Base-by-base conservation (phyloP, 2,113 vertebrate genomes). In the Hypomesus transpacificus region DNA sequence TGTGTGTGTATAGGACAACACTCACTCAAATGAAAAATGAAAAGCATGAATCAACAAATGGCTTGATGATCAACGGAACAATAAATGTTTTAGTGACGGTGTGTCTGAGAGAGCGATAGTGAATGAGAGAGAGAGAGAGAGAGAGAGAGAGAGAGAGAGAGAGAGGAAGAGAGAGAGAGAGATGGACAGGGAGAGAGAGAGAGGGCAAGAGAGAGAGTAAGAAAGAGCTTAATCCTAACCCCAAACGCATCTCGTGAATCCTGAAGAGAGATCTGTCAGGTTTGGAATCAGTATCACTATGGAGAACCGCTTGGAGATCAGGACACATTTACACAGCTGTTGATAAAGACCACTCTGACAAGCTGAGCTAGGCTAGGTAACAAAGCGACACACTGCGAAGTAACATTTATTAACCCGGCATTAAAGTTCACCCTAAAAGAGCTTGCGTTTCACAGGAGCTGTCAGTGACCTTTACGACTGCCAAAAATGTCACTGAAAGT, bases 401-500 rank as follows among this genome's bases (percentile, higher is more conserved):
- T 46, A 46, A 82, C 86, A 89, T 89, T 87, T 90, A 87, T 90
- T 85, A 88, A 87, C 87, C 81, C 80, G 84, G 86, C 78, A 87
- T 89, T 88, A 86, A 90, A 90, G 88, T 88, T 90, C 86, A 88
- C 76, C 87, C 86, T 87, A 89, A 58, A 90, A 87, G 89, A 90
- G 88, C 79, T 85, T 85, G 80, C 83, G 87, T 89, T 91, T 89
- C 86, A 88, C 84, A 87, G 85, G 85, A 85, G 83, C 84, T 74
- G 80, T 66, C 39, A 69, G 81, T 90, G 90, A 92, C 90, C 90
- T 92, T 91, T 91, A 76, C 77, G 75, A 87, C 86, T 80, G 86
- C 82, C 85, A 90, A 91, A 90, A 90, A 90, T 89, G 90, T 89
- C 90, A 89, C 85, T 87, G 81, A 88, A 87, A 86, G 89, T 89